A percentile compares a stretch with the other conserved stretches of the same genome.
These are phyloP conservation scores for Yponomeuta sedellus DNA, from an alignment of 2,888 invertebrate genomes.

Conservation along the genomic window DNA sequence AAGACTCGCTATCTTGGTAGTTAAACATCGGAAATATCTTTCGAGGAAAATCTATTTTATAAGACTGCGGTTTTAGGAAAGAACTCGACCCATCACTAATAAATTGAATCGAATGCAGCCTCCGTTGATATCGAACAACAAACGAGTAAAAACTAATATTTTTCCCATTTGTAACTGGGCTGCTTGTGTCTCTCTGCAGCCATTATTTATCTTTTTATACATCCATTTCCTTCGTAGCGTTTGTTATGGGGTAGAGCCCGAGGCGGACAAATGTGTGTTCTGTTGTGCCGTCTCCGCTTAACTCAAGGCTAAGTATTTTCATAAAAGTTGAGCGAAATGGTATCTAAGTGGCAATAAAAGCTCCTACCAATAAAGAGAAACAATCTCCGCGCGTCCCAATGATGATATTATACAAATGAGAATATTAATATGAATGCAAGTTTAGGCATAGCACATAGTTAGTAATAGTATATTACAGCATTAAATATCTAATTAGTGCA, in stretches of 20 bases:
- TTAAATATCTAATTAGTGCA: too few species aligned
- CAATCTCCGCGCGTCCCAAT: neutral
- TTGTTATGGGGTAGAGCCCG: constrained; percentile 42
- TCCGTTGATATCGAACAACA: neutral
- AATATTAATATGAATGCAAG: neutral
- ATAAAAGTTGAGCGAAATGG: constrained; percentile 35
- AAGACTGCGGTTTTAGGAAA: neutral
- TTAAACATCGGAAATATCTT: neutral
- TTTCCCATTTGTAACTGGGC: constrained; percentile 16
- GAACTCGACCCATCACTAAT: neutral
- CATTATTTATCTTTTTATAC: constrained; percentile 54
- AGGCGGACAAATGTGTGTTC: constrained; percentile 50
- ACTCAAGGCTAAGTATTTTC: constrained; percentile 37
- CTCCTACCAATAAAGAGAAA: neutral
- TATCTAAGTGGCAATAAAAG: constrained; percentile 14
- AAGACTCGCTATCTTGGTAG: neutral
- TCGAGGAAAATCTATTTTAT: neutral
- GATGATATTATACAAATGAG: neutral
- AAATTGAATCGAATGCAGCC: neutral
- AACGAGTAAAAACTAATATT: neutral
- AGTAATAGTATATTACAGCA: too few species aligned
- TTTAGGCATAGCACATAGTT: neutral
- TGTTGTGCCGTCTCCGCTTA: constrained; percentile 35
- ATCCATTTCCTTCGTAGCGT: constrained; percentile 55
- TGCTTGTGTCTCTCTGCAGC: constrained; percentile 16